These are phyloP conservation scores for Antitype chi DNA, from an alignment of 2,888 invertebrate species.

Conservation along the genomic window DNA sequence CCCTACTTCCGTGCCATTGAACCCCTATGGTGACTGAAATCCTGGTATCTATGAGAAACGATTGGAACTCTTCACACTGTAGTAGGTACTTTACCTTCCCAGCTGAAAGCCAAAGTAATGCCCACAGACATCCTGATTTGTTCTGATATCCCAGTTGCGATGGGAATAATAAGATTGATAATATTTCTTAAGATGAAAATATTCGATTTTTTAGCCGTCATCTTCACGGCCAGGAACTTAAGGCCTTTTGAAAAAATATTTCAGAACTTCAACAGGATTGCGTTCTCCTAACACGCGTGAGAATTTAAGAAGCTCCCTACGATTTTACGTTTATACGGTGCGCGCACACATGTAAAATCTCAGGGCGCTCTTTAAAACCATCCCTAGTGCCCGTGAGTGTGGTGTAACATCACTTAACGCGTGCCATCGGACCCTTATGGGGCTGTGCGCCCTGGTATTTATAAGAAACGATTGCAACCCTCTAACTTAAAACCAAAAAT, in stretches of 20 bases:
- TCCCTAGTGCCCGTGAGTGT: conserved; percentile 20
- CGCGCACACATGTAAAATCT: too few species aligned
- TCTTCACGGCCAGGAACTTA: background rate
- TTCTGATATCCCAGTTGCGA: conserved; percentile 36
- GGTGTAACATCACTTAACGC: conserved; percentile 18
- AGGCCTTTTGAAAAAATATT: background rate
- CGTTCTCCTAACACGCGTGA: background rate
- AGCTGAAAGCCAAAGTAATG: conserved; percentile 5
- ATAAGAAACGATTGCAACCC: conserved; percentile 33
- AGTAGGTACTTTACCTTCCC: background rate
- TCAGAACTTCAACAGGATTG: background rate
- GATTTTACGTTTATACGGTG: conserved; percentile 12
- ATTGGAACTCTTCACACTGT: conserved; percentile 12
- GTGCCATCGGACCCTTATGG: conserved; percentile 6
- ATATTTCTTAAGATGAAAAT: background rate
- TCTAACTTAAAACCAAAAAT: conserved; percentile 1
- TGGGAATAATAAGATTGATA: conserved; percentile 41
- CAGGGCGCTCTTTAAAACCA: background rate
- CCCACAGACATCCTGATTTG: background rate
- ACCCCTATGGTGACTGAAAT: conserved; percentile 6
- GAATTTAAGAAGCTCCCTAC: conserved; percentile 26
- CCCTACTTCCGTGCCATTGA: conserved; percentile 13
- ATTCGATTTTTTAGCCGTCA: background rate
- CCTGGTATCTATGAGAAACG: conserved; percentile 50
- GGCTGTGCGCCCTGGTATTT: conserved; percentile 41